Evolutionary conservation across 2,888 invertebrate genomes (phyloP).

Genomic region (Agrochola lychnidis): DNA sequence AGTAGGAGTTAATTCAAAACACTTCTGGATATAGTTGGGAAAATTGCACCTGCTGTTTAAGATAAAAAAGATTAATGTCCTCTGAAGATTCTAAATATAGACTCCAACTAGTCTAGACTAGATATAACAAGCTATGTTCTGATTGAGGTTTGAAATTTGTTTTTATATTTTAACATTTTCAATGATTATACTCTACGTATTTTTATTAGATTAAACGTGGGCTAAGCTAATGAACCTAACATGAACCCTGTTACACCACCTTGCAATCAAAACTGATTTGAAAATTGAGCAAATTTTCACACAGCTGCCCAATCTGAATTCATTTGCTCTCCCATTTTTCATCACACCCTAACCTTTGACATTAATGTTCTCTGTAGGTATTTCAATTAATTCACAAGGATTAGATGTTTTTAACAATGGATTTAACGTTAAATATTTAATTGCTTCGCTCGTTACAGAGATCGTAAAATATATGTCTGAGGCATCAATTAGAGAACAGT

Average conservation of each 20-base stretch:
- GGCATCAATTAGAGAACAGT: conserved; percentile 80
- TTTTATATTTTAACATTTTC: conserved; percentile 10
- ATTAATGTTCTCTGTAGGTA: conserved; percentile 62
- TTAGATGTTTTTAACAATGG: conserved; percentile 68
- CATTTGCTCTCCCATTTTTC: conserved; percentile 53
- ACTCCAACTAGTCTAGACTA: conserved; percentile 18
- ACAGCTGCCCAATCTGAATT: conserved; percentile 37
- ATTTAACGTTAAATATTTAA: conserved; percentile 78
- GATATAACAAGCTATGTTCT: not conserved
- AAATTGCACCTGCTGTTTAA: conserved; percentile 15
- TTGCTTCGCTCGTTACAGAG: conserved; percentile 75
- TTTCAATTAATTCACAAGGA: conserved; percentile 72
- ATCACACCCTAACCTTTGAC: conserved; percentile 61
- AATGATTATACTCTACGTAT: not conserved
- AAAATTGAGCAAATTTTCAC: conserved; percentile 50
- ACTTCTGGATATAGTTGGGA: conserved; percentile 7
- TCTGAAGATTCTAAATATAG: conserved; percentile 2
- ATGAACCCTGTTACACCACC: conserved; percentile 25
- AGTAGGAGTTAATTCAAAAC: conserved; percentile 50
- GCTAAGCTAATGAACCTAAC: conserved; percentile 33
- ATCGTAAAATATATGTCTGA: conserved; percentile 78
- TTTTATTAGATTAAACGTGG: conserved; percentile 17
- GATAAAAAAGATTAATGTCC: not conserved
- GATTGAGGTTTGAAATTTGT: not conserved
- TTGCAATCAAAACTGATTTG: conserved; percentile 51